phyloP scores from a whole-genome alignment of 2,113 vertebrate genomes.

The Smithornis capensis region DNA sequence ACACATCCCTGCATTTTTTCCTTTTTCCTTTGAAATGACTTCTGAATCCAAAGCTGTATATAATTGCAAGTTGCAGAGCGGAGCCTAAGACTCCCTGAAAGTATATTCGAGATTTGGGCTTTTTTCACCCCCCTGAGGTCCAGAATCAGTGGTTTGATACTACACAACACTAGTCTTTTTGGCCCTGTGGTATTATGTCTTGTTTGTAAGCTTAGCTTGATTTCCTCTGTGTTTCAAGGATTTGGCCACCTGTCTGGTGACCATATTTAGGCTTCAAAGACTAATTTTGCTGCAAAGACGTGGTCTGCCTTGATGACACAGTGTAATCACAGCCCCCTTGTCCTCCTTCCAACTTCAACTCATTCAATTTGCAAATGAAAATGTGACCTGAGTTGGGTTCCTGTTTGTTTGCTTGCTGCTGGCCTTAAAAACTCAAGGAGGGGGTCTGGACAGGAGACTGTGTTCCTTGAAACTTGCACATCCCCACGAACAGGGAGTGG shows the following conservation, averaged over 20 bases:
- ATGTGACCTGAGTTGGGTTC: neutral
- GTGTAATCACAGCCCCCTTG: neutral
- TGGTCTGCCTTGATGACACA: neutral
- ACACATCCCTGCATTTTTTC: neutral
- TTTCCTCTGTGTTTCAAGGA: neutral
- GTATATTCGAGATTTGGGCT: neutral
- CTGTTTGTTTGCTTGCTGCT: conserved; percentile 27
- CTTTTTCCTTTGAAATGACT: neutral
- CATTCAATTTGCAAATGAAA: neutral
- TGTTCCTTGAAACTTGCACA: conserved; percentile 34
- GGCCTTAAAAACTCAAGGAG: neutral
- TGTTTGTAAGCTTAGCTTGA: neutral
- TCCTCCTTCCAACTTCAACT: neutral
- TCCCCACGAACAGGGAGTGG: neutral
- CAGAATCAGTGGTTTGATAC: neutral
- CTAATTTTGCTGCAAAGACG: neutral
- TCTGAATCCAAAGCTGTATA: neutral
- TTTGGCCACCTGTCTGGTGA: neutral
- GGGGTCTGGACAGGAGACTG: neutral
- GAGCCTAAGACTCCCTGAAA: neutral
- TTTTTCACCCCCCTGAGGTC: neutral
- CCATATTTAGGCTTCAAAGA: neutral
- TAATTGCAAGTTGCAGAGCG: neutral
- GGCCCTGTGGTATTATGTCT: neutral
- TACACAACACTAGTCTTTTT: neutral